Base-by-base conservation (phyloP, 2,888 invertebrate species). In the Euplexia lucipara region DNA sequence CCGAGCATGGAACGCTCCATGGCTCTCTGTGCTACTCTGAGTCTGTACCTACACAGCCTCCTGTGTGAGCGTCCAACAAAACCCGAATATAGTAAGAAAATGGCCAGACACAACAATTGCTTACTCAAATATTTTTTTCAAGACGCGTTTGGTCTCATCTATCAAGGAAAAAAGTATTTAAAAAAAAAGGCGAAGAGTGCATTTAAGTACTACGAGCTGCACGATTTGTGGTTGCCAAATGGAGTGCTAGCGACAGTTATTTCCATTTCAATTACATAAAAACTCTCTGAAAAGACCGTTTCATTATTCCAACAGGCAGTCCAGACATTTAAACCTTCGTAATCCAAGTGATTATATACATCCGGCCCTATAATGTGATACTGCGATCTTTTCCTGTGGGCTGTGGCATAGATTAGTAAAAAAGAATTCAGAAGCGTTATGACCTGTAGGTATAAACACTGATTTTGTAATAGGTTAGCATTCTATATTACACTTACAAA, bases 191-290 rank as follows among this genome's bases (percentile, higher is more conserved):
- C 35, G 2, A 30, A n/a, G 30, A 34, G 5, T 60, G 61, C 56
- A 49, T 48, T 57, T 53, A 68, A 72, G 44, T 48, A 53, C 49
- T 32, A 4, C 9, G n/a, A n/a, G 3, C 18, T 37, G 8, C 22
- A 30, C 32, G 9, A 69, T 60, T 65, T 51, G 41, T 22, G 32
- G 26, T 18, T 39, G 26, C 49, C 22, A 57, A 61, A 51, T 5
- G 32, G 20, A 67, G 20, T 62, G 67, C 35, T 30, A 32, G 26
- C 45, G 44, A 34, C 56, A 32, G 48, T 47, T 78, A 62, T 62
- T 48, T 47, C 35, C 60, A 47, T 70, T 41, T 45, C 58, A 49
- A 75, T 75, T 52, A 66, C 53, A 62, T 39, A 56, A 70, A 78
- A 63, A 39, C 32, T 48, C 42, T 14, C 18, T 44, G 45, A 20